Percentiles rank a stretch among this genome's conserved stretches.
Conservation (phyloP, 2,113 vertebrate species). For the Charadrius vociferus region DNA sequence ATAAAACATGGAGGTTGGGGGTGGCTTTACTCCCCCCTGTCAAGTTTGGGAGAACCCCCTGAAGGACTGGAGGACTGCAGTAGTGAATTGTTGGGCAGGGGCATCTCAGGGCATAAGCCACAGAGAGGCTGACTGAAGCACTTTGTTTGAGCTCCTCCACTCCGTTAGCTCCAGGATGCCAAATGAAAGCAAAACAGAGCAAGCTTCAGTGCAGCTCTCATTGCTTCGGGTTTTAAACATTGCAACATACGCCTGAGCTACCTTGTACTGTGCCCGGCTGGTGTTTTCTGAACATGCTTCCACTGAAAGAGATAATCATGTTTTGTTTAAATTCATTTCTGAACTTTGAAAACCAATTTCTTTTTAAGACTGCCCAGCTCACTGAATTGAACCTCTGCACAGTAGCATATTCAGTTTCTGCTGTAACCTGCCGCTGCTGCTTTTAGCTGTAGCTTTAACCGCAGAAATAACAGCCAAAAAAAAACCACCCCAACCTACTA, state of each 20-base stretch:
- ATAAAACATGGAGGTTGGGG: neutral
- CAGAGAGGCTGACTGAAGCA: neutral
- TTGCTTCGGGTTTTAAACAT: conserved; percentile 1
- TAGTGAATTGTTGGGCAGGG: neutral
- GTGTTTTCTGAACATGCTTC: neutral
- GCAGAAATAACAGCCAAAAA: neutral
- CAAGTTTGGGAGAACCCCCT: neutral
- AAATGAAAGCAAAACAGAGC: conserved; percentile 21
- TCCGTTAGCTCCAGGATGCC: neutral
- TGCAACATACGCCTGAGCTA: neutral
- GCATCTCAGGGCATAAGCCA: conserved; percentile 42
- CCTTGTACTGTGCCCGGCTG: neutral
- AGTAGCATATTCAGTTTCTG: conserved; percentile 51
- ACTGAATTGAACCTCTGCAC: conserved; percentile 6
- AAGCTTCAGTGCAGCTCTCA: neutral
- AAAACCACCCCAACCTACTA: neutral
- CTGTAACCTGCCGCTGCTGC: conserved; percentile 25
- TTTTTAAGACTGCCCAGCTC: neutral
- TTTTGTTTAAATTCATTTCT: conserved; percentile 8
- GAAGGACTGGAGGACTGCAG: neutral
- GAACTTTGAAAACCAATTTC: neutral
- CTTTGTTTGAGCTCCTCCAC: conserved; percentile 21
- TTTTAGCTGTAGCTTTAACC: conserved; percentile 48
- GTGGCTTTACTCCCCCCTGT: neutral
- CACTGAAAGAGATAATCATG: neutral